phyloP scores from a whole-genome alignment of 2,888 invertebrate genomes.

The Caenorhabditis panamensis region DNA sequence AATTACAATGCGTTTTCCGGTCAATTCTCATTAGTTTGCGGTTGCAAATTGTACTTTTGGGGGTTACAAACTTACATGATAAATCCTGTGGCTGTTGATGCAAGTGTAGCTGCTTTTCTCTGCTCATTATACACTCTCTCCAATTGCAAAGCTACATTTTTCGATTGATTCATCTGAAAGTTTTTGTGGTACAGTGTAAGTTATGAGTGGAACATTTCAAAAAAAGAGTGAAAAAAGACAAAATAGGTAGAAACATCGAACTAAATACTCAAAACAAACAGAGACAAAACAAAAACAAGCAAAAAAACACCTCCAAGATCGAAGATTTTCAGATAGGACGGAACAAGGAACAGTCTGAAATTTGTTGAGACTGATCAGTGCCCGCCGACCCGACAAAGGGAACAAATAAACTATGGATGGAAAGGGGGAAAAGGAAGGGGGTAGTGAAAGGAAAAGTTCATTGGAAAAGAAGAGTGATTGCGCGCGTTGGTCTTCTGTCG shows the following conservation, averaged over 20 bases:
- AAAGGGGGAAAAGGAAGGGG: conserved; percentile 15
- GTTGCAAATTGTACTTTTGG: neutral
- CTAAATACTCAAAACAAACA: no score
- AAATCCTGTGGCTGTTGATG: conserved; percentile 70
- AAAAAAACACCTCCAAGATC: no score
- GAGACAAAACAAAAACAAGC: neutral
- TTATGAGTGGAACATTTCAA: no score
- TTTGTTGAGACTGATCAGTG: neutral
- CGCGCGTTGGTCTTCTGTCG: conserved; percentile 27
- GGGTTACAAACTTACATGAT: conserved; percentile 59
- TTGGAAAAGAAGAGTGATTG: conserved; percentile 39
- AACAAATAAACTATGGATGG: conserved; percentile 56
- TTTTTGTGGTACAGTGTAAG: no score
- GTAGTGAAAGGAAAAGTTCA: conserved; percentile 47
- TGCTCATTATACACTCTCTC: conserved; percentile 68
- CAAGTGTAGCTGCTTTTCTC: conserved; percentile 66
- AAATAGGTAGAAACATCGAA: neutral
- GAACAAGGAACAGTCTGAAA: conserved; percentile 6
- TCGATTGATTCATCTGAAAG: conserved; percentile 34
- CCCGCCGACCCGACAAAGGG: conserved; percentile 47
- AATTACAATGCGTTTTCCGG: neutral
- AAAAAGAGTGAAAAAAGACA: neutral
- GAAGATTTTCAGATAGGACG: conserved; percentile 20
- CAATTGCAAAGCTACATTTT: conserved; percentile 53
- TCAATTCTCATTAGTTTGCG: conserved; percentile 1